phyloP scores from a whole-genome alignment of 1,140 invertebrate species.

The Penaeus japonicus region DNA sequence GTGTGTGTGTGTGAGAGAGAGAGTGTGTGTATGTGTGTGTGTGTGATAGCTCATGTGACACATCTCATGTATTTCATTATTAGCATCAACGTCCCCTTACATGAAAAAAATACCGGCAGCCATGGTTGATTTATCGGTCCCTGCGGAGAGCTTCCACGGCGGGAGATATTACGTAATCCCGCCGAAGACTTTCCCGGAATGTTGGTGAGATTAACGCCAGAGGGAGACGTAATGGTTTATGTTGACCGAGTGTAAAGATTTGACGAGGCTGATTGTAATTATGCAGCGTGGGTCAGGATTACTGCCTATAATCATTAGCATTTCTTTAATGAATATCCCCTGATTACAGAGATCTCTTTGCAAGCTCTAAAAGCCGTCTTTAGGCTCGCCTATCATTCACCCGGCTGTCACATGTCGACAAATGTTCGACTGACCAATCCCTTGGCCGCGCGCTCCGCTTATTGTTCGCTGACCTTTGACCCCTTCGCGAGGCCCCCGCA shows the following conservation, averaged over 20 bases:
- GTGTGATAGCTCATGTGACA: too few species aligned
- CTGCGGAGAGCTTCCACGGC: too few species aligned
- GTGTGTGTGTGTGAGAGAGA: too few species aligned
- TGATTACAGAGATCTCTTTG: slow-evolving; percentile 30
- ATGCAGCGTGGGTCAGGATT: slow-evolving; percentile 3
- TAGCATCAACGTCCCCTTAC: too few species aligned
- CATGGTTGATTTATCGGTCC: too few species aligned
- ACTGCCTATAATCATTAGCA: slow-evolving; percentile 10
- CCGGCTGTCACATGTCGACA: slow-evolving; percentile 28
- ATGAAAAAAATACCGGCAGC: too few species aligned
- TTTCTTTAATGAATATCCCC: slow-evolving; percentile 44
- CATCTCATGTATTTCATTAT: too few species aligned
- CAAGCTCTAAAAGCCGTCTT: slow-evolving; percentile 26
- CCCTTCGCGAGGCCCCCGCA: neutral
- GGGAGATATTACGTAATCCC: too few species aligned
- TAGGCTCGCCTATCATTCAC: slow-evolving; percentile 23
- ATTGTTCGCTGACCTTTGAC: neutral
- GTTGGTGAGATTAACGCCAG: too few species aligned
- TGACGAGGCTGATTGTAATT: neutral
- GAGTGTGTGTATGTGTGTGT: too few species aligned
- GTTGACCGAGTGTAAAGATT: neutral
- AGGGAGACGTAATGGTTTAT: too few species aligned
- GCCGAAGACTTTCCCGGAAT: too few species aligned
- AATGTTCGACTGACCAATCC: slow-evolving; percentile 19
- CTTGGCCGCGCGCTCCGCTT: neutral